Percentiles rank a stretch among this genome's conserved stretches.
These are phyloP conservation scores for Dinoponera quadriceps DNA, from an alignment of 1,140 invertebrate species.

Conservation along the genomic window DNA sequence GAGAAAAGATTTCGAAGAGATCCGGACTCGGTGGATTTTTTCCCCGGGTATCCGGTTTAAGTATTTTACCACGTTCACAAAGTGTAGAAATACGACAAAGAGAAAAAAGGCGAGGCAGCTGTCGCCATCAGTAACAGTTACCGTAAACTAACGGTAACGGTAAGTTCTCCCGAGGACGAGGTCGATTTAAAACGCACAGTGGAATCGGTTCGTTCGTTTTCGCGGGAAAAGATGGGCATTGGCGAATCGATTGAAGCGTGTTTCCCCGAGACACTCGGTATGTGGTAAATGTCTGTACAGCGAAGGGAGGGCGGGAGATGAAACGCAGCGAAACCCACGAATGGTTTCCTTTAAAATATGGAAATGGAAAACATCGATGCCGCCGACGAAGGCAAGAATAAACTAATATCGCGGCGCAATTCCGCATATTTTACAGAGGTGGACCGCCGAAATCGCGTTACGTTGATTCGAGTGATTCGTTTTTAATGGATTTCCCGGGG, in stretches of 20 bases:
- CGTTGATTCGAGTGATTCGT: slow-evolving; percentile 62
- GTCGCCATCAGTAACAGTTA: slow-evolving; percentile 7
- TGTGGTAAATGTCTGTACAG: background rate
- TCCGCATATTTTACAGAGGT: slow-evolving; percentile 57
- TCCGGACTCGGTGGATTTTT: background rate
- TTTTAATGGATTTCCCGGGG: slow-evolving; percentile 61
- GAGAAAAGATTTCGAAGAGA: too few species aligned
- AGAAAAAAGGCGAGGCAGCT: background rate
- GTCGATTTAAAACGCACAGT: too few species aligned
- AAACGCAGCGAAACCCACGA: slow-evolving; percentile 31
- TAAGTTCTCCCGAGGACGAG: too few species aligned
- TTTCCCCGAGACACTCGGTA: slow-evolving; percentile 1
- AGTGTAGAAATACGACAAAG: background rate
- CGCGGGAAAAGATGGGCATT: too few species aligned
- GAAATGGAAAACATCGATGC: slow-evolving; percentile 53
- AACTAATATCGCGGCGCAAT: slow-evolving; percentile 57
- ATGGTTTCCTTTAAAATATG: slow-evolving; percentile 54
- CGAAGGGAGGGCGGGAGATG: slow-evolving; percentile 8
- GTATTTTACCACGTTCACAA: background rate
- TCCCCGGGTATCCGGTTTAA: background rate
- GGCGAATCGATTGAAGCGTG: background rate
- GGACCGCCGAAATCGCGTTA: slow-evolving; percentile 56
- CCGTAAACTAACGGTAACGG: too few species aligned
- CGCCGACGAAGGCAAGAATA: slow-evolving; percentile 59
- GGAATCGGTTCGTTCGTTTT: too few species aligned